These are phyloP conservation scores for Poeciliopsis presidionis DNA, from an alignment of 2,797 vertebrate genomes.

Conservation along the genomic window DNA sequence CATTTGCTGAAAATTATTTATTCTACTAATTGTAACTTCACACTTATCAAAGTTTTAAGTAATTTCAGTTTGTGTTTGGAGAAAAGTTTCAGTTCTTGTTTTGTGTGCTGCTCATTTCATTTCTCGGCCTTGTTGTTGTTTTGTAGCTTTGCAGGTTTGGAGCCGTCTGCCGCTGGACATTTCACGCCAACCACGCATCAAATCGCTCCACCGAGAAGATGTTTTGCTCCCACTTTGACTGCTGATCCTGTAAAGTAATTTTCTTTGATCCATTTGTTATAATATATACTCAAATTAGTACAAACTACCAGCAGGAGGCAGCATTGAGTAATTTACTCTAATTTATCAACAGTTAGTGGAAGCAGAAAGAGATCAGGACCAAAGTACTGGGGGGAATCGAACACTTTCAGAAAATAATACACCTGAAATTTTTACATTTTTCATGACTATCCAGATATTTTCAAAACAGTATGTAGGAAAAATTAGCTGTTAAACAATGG, in stretches of 20 bases:
- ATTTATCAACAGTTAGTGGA: not conserved
- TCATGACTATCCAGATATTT: not conserved
- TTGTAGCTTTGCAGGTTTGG: not conserved
- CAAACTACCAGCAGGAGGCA: not conserved
- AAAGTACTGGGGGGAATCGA: not conserved
- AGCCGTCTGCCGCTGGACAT: not conserved
- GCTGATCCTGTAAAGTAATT: conserved; percentile 3
- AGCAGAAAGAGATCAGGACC: not conserved
- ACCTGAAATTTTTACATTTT: not conserved
- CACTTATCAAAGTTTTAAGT: not conserved
- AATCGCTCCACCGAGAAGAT: not conserved
- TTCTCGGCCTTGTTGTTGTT: not conserved
- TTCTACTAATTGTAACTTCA: not conserved
- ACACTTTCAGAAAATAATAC: not conserved
- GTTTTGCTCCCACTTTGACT: not conserved
- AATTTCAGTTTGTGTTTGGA: not conserved
- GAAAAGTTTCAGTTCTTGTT: not conserved
- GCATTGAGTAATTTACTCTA: not conserved
- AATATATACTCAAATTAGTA: not conserved
- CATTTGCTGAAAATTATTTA: too few relatives aligned
- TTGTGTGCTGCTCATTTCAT: not conserved
- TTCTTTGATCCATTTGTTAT: not conserved
- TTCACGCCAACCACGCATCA: not conserved
- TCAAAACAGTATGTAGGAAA: not conserved
- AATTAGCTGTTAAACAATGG: not conserved